phyloP scores from a whole-genome alignment of 2,888 invertebrate genomes.

The Chrysolina americana region DNA sequence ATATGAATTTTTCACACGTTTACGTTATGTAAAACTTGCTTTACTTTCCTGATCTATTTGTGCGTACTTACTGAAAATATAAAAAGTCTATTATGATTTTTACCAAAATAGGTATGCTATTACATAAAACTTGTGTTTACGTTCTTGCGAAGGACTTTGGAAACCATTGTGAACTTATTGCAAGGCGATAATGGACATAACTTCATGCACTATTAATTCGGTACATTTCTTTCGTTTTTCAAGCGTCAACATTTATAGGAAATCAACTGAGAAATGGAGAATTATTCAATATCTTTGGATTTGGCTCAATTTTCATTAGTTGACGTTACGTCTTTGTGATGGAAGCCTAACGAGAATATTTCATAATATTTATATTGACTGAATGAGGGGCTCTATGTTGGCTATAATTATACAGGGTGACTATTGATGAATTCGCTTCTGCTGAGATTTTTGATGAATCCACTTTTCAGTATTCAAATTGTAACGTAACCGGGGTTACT shows the following conservation, averaged over 20 bases:
- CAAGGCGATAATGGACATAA: too few species aligned
- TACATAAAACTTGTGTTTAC: slow-evolving; percentile 35
- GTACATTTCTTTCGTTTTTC: slow-evolving; percentile 8
- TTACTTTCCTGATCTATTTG: slow-evolving; percentile 56
- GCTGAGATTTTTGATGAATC: too few species aligned
- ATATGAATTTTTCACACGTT: slow-evolving; percentile 54
- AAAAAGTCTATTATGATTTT: slow-evolving; percentile 35
- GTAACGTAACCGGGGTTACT: too few species aligned
- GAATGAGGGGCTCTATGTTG: too few species aligned
- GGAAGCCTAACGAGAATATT: too few species aligned
- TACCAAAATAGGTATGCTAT: slow-evolving; percentile 26
- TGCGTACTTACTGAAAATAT: slow-evolving; percentile 47
- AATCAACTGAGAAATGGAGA: not conserved
- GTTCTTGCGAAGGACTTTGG: slow-evolving; percentile 32
- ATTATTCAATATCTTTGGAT: not conserved
- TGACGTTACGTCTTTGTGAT: not conserved
- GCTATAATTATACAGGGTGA: too few species aligned
- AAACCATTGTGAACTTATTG: slow-evolving; percentile 8
- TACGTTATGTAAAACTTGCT: slow-evolving; percentile 57
- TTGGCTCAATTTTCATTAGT: not conserved
- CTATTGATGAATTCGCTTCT: too few species aligned
- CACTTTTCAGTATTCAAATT: too few species aligned
- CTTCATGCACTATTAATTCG: slow-evolving; percentile 17
- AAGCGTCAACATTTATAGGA: not conserved
- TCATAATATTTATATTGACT: too few species aligned